Conservation (phyloP, 2,113 vertebrate species). For the Bos javanicus region DNA sequence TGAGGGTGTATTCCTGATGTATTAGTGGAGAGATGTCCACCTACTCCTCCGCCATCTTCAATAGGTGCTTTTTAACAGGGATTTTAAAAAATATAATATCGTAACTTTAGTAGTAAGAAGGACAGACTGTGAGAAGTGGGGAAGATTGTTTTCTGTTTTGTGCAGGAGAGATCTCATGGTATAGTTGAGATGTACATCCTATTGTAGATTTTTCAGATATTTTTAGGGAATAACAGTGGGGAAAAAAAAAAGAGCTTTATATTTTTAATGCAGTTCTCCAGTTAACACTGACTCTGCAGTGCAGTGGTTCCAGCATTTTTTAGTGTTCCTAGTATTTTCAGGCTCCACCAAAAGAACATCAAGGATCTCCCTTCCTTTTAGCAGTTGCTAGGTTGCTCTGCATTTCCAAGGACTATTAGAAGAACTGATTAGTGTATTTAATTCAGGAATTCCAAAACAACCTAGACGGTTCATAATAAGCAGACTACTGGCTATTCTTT, state of each 20-base stretch:
- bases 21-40: not conserved
- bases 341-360: not conserved
- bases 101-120: not conserved
- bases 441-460: conserved; percentile 32
- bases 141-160: not conserved
- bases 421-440: not conserved
- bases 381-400: not conserved
- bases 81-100: not conserved
- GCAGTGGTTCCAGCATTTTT: not conserved
- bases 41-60: not conserved
- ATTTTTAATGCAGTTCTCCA: not conserved
- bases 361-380: not conserved
- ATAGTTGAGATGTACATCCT: not conserved
- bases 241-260: not conserved
- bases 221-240: not conserved
- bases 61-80: not conserved
- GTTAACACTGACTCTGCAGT: not conserved
- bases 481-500: not conserved
- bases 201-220: not conserved
- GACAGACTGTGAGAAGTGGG: not conserved
- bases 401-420: conserved; percentile 36
- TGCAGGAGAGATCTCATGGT: not conserved
- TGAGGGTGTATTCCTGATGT: not conserved
- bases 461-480: not conserved
- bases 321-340: not conserved